phyloP scores from a whole-genome alignment of 2,888 invertebrate genomes.

The Invenusta paracnida region DNA sequence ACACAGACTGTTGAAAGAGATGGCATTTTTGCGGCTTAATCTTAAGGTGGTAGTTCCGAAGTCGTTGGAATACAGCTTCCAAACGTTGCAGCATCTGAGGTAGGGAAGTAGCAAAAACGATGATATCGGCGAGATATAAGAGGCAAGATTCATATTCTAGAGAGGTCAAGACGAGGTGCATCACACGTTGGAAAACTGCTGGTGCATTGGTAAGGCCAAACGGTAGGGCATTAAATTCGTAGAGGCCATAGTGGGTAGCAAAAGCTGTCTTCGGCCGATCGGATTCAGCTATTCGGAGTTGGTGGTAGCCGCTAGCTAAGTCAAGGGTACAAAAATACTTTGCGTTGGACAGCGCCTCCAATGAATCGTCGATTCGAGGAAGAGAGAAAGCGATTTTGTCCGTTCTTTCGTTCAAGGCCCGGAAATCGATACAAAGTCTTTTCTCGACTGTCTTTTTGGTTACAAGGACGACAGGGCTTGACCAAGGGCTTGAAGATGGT shows the following conservation, averaged over 20 bases:
- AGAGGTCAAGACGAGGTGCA: not conserved
- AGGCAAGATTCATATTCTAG: not conserved
- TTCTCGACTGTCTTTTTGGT: not conserved
- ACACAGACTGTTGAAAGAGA: not conserved
- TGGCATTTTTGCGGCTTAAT: not conserved
- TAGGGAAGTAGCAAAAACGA: not conserved
- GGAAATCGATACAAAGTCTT: not conserved
- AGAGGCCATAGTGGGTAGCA: not conserved
- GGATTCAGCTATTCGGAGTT: not conserved
- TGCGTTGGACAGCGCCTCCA: not conserved
- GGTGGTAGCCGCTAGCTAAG: not conserved
- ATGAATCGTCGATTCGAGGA: not conserved
- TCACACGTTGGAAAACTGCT: conserved; percentile 2
- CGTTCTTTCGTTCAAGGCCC: not conserved
- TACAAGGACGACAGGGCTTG: not conserved
- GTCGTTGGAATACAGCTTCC: not conserved
- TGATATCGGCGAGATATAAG: not conserved
- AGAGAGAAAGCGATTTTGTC: not conserved
- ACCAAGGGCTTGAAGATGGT: not conserved
- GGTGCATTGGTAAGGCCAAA: not conserved
- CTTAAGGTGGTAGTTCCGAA: not conserved
- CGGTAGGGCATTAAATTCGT: not conserved
- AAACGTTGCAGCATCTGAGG: not conserved
- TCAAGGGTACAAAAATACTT: not conserved
- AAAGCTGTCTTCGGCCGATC: not conserved